Percentiles rank a stretch among this genome's conserved stretches.
These are phyloP conservation scores for Hoplodrina ambigua DNA, from an alignment of 2,888 invertebrate species.

Conservation along the genomic window DNA sequence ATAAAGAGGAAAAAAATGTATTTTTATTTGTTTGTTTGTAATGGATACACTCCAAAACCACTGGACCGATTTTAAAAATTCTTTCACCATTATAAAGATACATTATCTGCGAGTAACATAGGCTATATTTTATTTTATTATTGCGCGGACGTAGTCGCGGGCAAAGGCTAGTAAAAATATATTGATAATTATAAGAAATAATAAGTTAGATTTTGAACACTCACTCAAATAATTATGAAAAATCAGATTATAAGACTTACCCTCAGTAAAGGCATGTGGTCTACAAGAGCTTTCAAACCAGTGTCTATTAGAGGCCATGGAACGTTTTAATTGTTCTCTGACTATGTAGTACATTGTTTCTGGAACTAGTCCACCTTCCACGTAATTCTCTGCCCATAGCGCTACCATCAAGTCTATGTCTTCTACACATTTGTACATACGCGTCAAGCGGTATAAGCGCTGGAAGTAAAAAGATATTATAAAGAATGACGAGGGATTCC, in stretches of 20 bases:
- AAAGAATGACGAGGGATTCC: not conserved
- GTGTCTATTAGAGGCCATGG: conserved; percentile 82
- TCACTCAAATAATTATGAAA: no score
- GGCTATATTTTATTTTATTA: no score
- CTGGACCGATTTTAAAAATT: no score
- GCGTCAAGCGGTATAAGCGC: conserved; percentile 61
- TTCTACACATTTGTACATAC: conserved; percentile 88
- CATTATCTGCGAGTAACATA: no score
- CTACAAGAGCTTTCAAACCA: conserved; percentile 88
- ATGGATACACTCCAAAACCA: no score
- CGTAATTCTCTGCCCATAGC: conserved; percentile 94
- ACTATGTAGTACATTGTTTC: conserved; percentile 96
- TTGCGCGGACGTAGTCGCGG: no score
- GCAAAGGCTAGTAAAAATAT: no score
- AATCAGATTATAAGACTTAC: conserved; percentile 52
- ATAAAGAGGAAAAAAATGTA: no score
- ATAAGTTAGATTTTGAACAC: no score
- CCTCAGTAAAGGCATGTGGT: conserved; percentile 68
- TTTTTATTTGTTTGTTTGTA: no score
- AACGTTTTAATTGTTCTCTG: conserved; percentile 94
- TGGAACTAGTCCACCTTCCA: conserved; percentile 95
- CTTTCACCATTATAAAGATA: no score
- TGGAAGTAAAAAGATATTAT: conserved; percentile 13
- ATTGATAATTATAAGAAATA: no score
- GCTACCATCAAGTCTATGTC: conserved; percentile 96